Evolutionary conservation across 2,888 invertebrate species (phyloP).

Genomic region (Drosophila aldrichi): DNA sequence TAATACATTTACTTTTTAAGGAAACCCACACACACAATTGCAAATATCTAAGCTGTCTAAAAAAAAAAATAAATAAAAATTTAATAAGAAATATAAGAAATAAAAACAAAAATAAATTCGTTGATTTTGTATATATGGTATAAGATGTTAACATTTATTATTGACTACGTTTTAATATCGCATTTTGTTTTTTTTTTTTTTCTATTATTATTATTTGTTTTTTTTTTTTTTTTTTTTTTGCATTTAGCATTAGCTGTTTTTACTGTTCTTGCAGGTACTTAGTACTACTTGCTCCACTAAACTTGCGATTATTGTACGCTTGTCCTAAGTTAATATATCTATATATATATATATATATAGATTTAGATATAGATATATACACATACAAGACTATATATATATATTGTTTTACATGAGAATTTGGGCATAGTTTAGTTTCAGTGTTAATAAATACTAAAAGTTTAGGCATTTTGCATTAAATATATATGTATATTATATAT

Average conservation of each 20-base stretch:
- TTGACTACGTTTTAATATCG: constrained; percentile 67
- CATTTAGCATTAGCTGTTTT: constrained; percentile 28
- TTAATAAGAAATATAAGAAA: constrained; percentile 1
- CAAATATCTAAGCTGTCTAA: background rate
- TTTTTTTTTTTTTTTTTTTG: background rate
- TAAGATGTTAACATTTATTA: constrained; percentile 78
- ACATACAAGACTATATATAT: constrained; percentile 15
- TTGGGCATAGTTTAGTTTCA: constrained; percentile 36
- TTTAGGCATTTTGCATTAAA: constrained; percentile 49
- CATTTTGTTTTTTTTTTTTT: background rate
- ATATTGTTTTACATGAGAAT: constrained; percentile 33
- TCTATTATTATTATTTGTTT: constrained; percentile 11
- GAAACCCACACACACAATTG: background rate
- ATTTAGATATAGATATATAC: constrained; percentile 8
- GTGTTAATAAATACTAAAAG: constrained; percentile 65
- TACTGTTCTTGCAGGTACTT: constrained; percentile 70
- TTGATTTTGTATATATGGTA: constrained; percentile 50
- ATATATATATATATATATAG: constrained; percentile 10
- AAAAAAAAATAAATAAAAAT: constrained; percentile 2
- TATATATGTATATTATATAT: constrained; percentile 18
- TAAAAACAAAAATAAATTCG: constrained; percentile 33
- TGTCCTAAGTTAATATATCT: constrained; percentile 55
- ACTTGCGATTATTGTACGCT: constrained; percentile 78
- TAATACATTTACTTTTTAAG: background rate
- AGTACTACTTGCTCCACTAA: constrained; percentile 75